Evolutionary conservation across 2,797 vertebrate genomes (phyloP).

Genomic region (Eidolon dupreanum): DNA sequence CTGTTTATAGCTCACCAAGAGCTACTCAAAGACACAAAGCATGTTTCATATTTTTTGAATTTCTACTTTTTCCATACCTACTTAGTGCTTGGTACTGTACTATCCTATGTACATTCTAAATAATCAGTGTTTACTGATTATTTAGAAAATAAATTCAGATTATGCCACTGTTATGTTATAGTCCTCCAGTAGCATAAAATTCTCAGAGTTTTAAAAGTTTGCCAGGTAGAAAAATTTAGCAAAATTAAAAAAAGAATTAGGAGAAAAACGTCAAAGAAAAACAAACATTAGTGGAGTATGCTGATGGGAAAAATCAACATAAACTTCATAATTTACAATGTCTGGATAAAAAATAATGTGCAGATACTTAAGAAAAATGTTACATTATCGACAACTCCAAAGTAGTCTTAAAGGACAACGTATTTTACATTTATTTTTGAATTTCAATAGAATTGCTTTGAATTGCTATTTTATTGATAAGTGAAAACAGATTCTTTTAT

Average conservation of each 20-base stretch:
- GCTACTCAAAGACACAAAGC: not conserved
- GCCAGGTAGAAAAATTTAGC: not conserved
- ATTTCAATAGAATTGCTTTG: conserved; percentile 56
- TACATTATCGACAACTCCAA: not conserved
- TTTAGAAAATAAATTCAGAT: conserved; percentile 3
- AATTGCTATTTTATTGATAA: conserved; percentile 70
- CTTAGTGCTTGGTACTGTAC: not conserved
- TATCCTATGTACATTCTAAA: not conserved
- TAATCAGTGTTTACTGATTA: not conserved
- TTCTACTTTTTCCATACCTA: not conserved
- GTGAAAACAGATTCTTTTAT: conserved; percentile 77
- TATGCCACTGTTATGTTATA: not conserved
- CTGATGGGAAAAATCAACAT: conserved; percentile 25
- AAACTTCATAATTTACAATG: conserved; percentile 31
- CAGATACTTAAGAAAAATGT: not conserved
- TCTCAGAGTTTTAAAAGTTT: conserved; percentile 15
- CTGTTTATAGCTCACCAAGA: not conserved
- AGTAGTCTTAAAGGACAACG: conserved; percentile 26
- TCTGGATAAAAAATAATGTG: not conserved
- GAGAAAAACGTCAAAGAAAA: not conserved
- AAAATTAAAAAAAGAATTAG: not conserved
- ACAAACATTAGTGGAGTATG: not conserved
- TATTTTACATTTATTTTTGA: conserved; percentile 55
- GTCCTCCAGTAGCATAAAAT: not conserved
- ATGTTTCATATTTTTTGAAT: not conserved